Conservation (phyloP, 1,140 invertebrate species). For the Apis dorsata region DNA sequence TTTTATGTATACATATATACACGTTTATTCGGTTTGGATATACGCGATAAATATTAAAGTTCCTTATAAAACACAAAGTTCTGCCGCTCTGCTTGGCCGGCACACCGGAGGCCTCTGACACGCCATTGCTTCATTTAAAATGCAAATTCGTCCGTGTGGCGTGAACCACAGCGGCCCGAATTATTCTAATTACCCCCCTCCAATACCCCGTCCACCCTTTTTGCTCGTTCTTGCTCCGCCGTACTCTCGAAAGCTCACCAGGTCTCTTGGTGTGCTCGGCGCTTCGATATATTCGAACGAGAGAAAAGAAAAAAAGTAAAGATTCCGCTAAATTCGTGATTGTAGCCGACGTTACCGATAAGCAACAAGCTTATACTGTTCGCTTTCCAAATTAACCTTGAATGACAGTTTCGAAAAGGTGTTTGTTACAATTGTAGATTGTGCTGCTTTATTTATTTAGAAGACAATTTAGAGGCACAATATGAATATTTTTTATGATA, state of each 20-base stretch:
- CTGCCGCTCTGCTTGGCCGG: conserved; percentile 51
- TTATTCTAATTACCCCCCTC: conserved; percentile 78
- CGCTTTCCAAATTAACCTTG: conserved; percentile 41
- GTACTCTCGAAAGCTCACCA: conserved; percentile 58
- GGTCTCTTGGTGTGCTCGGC: not conserved
- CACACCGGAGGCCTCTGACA: conserved; percentile 68
- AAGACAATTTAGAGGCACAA: not conserved
- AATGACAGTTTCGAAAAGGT: conserved; percentile 4
- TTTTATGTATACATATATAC: not conserved
- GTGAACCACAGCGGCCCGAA: conserved; percentile 78
- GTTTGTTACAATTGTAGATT: no score
- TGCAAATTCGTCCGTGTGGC: conserved; percentile 78
- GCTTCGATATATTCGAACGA: not conserved
- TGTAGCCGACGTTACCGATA: not conserved
- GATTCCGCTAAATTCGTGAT: conserved; percentile 21
- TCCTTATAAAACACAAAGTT: conserved; percentile 78
- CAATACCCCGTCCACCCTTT: conserved; percentile 29
- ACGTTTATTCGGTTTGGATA: conserved; percentile 67
- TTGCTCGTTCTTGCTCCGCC: conserved; percentile 41
- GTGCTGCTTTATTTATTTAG: no score
- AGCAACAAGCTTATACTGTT: not conserved
- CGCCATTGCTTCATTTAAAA: conserved; percentile 81
- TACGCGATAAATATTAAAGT: conserved; percentile 78
- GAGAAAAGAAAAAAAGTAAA: not conserved
- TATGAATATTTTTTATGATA: not conserved